Percentiles rank a stretch among this genome's conserved stretches.
These are phyloP conservation scores for Drosophila simulans DNA, from an alignment of 1,140 invertebrate species.

Conservation along the genomic window DNA sequence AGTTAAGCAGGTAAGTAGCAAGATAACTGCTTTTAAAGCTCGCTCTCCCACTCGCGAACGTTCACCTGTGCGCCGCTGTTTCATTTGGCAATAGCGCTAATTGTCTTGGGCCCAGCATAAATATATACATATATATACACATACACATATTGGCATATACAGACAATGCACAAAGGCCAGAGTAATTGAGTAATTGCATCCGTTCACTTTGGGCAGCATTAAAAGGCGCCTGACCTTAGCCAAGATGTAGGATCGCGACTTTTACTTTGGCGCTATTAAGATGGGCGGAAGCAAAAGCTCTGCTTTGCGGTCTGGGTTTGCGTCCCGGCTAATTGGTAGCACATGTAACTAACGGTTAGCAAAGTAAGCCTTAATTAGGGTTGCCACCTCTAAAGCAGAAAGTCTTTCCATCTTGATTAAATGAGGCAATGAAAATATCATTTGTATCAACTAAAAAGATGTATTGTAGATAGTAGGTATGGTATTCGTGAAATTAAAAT, in stretches of 20 bases:
- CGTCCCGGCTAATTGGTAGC: slow-evolving; percentile 8
- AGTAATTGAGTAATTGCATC: slow-evolving; percentile 63
- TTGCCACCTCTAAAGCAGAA: background rate
- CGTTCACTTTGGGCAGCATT: slow-evolving; percentile 66
- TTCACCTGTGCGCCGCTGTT: slow-evolving; percentile 50
- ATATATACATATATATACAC: background rate
- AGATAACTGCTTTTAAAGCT: slow-evolving; percentile 49
- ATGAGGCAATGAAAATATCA: no score
- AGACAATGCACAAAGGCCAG: slow-evolving; percentile 57
- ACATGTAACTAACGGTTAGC: slow-evolving; percentile 15
- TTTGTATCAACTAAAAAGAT: no score
- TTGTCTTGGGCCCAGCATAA: slow-evolving; percentile 58
- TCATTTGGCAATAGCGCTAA: slow-evolving; percentile 51
- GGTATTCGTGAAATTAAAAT: background rate
- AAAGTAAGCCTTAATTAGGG: background rate
- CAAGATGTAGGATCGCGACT: slow-evolving; percentile 55
- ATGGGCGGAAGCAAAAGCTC: slow-evolving; percentile 37
- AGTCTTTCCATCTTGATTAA: no score
- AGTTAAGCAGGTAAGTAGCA: slow-evolving; percentile 56
- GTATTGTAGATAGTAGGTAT: no score
- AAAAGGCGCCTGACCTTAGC: slow-evolving; percentile 48
- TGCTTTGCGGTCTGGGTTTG: slow-evolving; percentile 4
- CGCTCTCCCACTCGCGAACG: slow-evolving; percentile 46
- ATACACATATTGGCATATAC: background rate
- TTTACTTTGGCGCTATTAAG: slow-evolving; percentile 25